phyloP scores from a whole-genome alignment of 2,797 vertebrate genomes.

The Setipinna tenuifilis region DNA sequence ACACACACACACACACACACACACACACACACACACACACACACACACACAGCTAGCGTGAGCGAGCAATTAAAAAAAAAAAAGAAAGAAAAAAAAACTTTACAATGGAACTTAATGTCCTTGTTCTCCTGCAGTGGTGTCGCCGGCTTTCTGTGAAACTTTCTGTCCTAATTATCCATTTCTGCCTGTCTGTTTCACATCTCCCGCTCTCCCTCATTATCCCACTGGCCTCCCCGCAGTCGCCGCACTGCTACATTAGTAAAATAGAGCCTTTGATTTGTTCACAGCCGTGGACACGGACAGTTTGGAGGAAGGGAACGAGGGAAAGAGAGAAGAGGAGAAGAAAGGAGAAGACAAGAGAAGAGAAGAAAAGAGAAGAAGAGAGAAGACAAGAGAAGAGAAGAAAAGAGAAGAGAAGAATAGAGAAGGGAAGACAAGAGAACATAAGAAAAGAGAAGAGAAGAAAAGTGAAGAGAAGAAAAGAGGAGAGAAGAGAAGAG shows the following conservation, averaged over 20 bases:
- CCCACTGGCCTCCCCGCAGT: slow-evolving; percentile 69
- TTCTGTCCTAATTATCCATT: slow-evolving; percentile 85
- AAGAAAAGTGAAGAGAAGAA: no score
- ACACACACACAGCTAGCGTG: slow-evolving; percentile 71
- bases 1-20: no score
- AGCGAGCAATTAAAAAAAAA: slow-evolving; percentile 62
- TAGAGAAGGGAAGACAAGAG: background rate
- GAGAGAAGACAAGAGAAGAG: no score
- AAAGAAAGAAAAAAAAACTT: slow-evolving; percentile 55
- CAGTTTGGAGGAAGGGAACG: slow-evolving; percentile 61
- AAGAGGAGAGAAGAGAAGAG: background rate
- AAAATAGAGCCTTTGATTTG: slow-evolving; percentile 79
- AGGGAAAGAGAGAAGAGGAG: slow-evolving; percentile 43
- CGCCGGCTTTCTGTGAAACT: slow-evolving; percentile 75
- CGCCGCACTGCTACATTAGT: slow-evolving; percentile 77
- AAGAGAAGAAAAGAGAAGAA: slow-evolving; percentile 34
- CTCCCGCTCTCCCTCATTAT: slow-evolving; percentile 76
- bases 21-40: no score
- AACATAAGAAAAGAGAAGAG: slow-evolving; percentile 43
- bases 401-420: background rate
- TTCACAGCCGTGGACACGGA: slow-evolving; percentile 64
- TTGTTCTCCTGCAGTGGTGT: slow-evolving; percentile 74
- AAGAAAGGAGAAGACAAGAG: slow-evolving; percentile 33
- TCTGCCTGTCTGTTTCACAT: slow-evolving; percentile 80
- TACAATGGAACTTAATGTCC: slow-evolving; percentile 78